Evolutionary conservation across 1,140 invertebrate species (phyloP), one percentile per base, ranked within the genome.

Genomic region (Bacillus rossius): DNA sequence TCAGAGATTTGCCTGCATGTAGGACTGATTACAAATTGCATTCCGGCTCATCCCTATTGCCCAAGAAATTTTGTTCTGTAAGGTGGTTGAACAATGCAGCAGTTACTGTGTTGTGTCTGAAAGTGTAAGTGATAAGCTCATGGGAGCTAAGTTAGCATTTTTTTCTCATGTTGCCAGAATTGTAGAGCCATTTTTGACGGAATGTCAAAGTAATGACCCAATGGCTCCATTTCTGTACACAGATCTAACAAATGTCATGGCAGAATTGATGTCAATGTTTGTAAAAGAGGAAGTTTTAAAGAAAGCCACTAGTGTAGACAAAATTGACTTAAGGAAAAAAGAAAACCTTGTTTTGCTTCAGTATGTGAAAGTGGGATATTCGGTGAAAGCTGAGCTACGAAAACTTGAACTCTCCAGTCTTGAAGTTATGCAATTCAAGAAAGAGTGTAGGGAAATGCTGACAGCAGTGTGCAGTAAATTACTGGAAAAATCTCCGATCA

Each of bases 61-160:
- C 65, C n/a, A 23, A 53, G 10, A 62, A 65, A 34, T 69, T 66
- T 59, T 69, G 64, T 48, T 29, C 54, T 14, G 50, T 64, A 4
- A 52, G 63, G 45, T 68, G 67, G 65, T 26, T 65, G n/a, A 61
- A 65, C 56, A 65, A 67, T 43, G 45, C 41, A 29, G 40, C 5
- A 16, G 67, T 67, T 57, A 45, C 22, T 23, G 37, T 23, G 50
- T 29, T 14, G 55, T 57, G 19, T 23, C 16, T 38, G 17, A 34
- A 22, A 49, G 48, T 42, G 41, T 59, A 23, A 52, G 38, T 26
- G 57, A 59, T 53, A 34, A 53, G 45, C 37, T 53, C 23, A 19
- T 59, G 34, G 22, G 8, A 38, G 38, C 34, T 20, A 49, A 50
- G 17, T 26, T 59, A 16, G 43, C 29, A 41, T 34, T 22, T 19